phyloP scores from a whole-genome alignment of 2,113 vertebrate genomes.

The Microcebus jonahi region DNA sequence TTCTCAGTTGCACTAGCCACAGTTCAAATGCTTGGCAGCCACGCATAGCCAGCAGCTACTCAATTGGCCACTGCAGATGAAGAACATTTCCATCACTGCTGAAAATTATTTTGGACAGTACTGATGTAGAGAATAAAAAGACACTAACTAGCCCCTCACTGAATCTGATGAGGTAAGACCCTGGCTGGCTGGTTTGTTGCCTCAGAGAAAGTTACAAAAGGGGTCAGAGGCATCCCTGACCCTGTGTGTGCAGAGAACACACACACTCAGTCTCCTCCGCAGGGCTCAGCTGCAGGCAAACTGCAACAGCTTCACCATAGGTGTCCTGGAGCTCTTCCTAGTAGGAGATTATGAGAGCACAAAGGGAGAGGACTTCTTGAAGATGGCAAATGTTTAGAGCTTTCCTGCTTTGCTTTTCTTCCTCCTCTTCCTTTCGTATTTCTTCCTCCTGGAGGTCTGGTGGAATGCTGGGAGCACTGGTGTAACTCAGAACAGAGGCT shows the following conservation, averaged over 20 bases:
- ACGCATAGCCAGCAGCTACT: neutral
- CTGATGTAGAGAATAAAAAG: neutral
- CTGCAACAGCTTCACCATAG: neutral
- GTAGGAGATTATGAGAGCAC: neutral
- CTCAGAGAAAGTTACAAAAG: neutral
- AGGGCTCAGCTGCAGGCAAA: neutral
- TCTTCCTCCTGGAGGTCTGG: neutral
- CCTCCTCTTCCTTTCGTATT: neutral
- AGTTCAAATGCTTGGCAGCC: neutral
- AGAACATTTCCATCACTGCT: neutral
- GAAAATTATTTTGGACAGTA: neutral
- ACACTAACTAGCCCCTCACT: neutral
- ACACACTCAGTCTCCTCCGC: neutral
- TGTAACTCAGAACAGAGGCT: neutral
- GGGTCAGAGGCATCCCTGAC: neutral
- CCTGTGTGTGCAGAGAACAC: too few species aligned
- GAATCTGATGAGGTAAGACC: neutral
- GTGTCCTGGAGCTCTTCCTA: neutral
- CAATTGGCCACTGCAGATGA: rapidly evolving
- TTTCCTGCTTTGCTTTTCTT: neutral
- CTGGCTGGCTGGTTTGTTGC: neutral
- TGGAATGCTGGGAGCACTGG: neutral
- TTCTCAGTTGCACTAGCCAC: neutral
- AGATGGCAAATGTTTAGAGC: neutral
- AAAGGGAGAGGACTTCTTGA: neutral